Evolutionary conservation across 2,888 invertebrate species (phyloP), one percentile per base, ranked within the genome.

Genomic region (Gymnosoma rotundatum): DNA sequence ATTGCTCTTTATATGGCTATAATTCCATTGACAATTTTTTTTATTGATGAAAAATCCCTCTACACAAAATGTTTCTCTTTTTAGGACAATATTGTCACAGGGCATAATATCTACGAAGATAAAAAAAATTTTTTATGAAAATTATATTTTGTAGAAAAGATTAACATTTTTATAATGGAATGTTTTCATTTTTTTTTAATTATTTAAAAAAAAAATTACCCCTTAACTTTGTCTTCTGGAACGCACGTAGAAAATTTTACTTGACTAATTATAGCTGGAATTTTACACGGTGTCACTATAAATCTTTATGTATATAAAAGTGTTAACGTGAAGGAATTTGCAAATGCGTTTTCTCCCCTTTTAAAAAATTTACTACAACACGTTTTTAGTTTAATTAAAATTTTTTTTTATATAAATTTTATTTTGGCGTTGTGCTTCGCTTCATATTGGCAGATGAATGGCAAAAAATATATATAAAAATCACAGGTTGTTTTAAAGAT

Each of bases 361-460:
- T 76, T 38, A 3, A 60, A 38, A n/a, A 70, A 76, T 76, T 75
- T 70, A 76, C 63, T 80, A 67, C 73, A 74, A 74, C 80, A 80
- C 80, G 80, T 80, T 74, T 67, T 74, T 60, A 48, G 60, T 80
- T 73, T 54, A 80, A 66, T 74, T 25, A 25, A 1, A 73, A 42
- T 42, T 66, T 67, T 58, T 60, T 32, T 38, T 2, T 18, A 32
- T 16, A 54, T 70, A 32, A 58, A 58, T 64, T 70, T 48, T 48
- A 52, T 78, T 54, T 72, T 21, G 5, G 1, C 50, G 14, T 61
- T 18, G 10, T 50, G 58, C 50, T 70, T 32, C 18, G 4, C n/a
- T 48, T 32, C 20, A 6, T 72, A 79, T 72, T 79, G 78, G 66
- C 78, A 72, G 50, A 52, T 48, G 45, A 45, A 56, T 7, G 7